phyloP scores from a whole-genome alignment of 2,113 vertebrate genomes.

The Potamarius usumacintae region DNA sequence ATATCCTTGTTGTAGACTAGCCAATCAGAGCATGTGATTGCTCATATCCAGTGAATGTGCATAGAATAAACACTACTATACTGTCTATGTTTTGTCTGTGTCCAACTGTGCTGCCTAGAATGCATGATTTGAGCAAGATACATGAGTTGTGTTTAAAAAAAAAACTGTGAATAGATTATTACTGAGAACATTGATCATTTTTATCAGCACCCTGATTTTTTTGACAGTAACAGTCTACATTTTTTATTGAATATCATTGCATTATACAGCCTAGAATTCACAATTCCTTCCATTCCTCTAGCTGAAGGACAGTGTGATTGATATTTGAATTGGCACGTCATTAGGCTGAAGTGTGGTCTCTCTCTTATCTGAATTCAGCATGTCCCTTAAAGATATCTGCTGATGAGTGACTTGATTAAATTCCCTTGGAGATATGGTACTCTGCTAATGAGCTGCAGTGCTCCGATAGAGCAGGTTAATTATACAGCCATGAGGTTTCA shows the following conservation, averaged over 20 bases:
- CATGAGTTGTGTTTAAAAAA: background rate
- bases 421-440: slow-evolving; percentile 19
- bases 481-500: slow-evolving; percentile 35
- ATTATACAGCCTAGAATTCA: background rate
- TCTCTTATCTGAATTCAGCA: slow-evolving; percentile 42
- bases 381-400: slow-evolving; percentile 40
- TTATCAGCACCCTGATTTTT: background rate
- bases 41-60: no score
- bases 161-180: background rate
- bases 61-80: background rate
- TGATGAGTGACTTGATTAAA: slow-evolving; percentile 52
- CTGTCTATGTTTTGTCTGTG: background rate
- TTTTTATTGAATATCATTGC: background rate
- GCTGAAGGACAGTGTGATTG: slow-evolving; percentile 28
- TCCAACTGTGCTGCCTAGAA: background rate
- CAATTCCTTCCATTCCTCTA: background rate
- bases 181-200: background rate
- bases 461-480: slow-evolving; percentile 39
- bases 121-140: background rate
- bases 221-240: background rate
- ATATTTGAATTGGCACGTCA: slow-evolving; percentile 33
- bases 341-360: slow-evolving; percentile 47
- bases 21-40: no score
- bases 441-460: slow-evolving; percentile 45
- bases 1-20: no score